These are phyloP conservation scores for Sebastolobus altivelis DNA, from an alignment of 2,797 vertebrate genomes.

Conservation along the genomic window DNA sequence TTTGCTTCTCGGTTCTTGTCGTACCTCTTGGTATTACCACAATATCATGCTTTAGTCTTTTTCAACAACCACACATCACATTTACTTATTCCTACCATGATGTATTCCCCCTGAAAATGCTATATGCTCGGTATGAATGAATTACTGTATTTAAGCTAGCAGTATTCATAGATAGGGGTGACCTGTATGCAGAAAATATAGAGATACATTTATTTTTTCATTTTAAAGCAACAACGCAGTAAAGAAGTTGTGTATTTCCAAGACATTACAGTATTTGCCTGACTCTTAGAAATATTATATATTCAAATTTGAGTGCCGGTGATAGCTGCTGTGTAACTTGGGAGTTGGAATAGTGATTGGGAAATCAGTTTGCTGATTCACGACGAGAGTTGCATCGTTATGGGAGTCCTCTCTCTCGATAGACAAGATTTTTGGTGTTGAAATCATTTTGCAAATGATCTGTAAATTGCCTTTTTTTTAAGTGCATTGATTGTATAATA, in stretches of 20 bases:
- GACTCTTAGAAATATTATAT: constrained; percentile 25
- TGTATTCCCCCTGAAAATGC: constrained; percentile 3
- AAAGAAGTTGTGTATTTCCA: constrained; percentile 24
- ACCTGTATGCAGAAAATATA: constrained; percentile 30
- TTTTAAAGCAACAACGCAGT: constrained; percentile 9
- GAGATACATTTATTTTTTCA: constrained; percentile 43
- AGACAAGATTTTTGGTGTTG: constrained; percentile 25
- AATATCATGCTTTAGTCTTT: background rate
- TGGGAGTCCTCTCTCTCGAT: constrained; percentile 9
- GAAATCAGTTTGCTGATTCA: constrained; percentile 24
- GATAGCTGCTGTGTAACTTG: constrained; percentile 13
- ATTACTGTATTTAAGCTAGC: constrained; percentile 46
- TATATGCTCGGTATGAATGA: constrained; percentile 21
- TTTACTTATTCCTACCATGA: background rate
- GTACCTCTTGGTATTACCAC: background rate
- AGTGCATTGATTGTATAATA: constrained; percentile 66
- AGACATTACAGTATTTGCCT: constrained; percentile 32
- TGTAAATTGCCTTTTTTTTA: constrained; percentile 65
- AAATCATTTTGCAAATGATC: constrained; percentile 50
- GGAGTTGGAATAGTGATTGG: background rate
- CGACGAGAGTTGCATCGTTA: constrained; percentile 1
- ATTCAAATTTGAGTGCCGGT: constrained; percentile 26
- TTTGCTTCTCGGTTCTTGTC: background rate
- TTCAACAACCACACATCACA: constrained; percentile 1
- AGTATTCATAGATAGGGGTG: constrained; percentile 45